Conservation (phyloP, 1,140 invertebrate species). For the Drosophila biarmipes region DNA sequence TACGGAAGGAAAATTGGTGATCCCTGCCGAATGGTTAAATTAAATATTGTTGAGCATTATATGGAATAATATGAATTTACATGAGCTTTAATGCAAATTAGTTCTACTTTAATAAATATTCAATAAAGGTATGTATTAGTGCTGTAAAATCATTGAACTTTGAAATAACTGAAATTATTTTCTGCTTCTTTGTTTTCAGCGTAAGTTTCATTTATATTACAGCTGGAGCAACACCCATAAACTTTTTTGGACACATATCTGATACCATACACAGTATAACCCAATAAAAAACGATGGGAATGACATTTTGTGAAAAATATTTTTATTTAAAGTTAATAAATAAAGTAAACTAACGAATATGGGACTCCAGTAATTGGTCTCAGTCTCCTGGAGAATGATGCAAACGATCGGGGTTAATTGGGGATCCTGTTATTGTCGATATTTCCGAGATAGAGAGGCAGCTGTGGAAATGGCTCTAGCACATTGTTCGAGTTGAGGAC, state of each 20-base stretch:
- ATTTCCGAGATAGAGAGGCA: constrained; percentile 58
- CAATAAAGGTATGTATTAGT: too few relatives aligned
- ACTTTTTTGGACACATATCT: not conserved
- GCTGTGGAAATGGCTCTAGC: constrained; percentile 48
- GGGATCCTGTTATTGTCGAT: constrained; percentile 28
- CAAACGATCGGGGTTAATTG: not conserved
- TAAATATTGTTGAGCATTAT: too few relatives aligned
- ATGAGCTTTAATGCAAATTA: not conserved
- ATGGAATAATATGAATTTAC: not conserved
- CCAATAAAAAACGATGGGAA: not conserved
- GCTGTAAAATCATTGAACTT: not conserved
- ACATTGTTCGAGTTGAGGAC: constrained; percentile 22
- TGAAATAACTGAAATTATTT: not conserved
- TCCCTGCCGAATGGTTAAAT: not conserved
- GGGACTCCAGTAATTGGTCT: constrained; percentile 4
- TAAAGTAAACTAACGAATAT: not conserved
- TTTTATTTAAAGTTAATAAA: constrained; percentile 2
- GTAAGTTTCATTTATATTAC: constrained; percentile 14
- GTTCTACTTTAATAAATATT: not conserved
- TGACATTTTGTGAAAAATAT: not conserved
- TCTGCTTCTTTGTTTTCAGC: constrained; percentile 3
- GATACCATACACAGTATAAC: too few relatives aligned
- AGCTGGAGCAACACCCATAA: not conserved
- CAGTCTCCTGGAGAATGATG: constrained; percentile 15
- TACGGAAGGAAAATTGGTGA: not conserved